Conservation (phyloP, 2,797 vertebrate genomes). For the Rachycentron canadum region DNA sequence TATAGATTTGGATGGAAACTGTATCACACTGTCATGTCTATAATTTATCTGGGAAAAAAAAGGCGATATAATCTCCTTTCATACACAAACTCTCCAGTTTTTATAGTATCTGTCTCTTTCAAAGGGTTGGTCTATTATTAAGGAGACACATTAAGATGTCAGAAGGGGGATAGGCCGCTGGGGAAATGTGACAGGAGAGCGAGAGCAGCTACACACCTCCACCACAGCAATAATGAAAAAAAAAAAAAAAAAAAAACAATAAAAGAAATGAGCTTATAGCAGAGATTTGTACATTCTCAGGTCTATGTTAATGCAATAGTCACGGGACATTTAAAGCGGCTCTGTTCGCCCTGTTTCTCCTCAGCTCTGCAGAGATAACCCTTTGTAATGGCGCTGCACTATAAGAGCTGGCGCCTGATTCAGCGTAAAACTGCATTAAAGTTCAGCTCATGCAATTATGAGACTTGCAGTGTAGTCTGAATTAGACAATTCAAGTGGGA, state of each 20-base stretch:
- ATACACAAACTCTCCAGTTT: neutral
- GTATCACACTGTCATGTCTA: slow-evolving; percentile 13
- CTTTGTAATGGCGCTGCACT: neutral
- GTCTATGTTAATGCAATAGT: slow-evolving; percentile 18
- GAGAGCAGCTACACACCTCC: slow-evolving; percentile 20
- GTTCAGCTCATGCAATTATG: neutral
- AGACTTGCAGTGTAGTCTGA: neutral
- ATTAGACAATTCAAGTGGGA: neutral
- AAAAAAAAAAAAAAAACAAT: slow-evolving; percentile 41
- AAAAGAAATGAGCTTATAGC: slow-evolving; percentile 48
- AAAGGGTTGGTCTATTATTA: slow-evolving; percentile 53
- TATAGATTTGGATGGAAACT: slow-evolving; percentile 16
- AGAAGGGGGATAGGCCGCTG: slow-evolving; percentile 31
- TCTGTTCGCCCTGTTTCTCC: slow-evolving; percentile 9
- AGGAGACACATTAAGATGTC: slow-evolving; percentile 65
- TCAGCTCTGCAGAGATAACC: slow-evolving; percentile 1
- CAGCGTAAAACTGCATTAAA: neutral
- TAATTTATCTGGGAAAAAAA: slow-evolving; percentile 39
- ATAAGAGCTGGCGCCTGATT: neutral
- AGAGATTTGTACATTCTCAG: slow-evolving; percentile 6
- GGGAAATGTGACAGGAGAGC: slow-evolving; percentile 23
- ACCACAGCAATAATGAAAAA: slow-evolving; percentile 45
- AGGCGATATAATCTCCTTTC: slow-evolving; percentile 26
- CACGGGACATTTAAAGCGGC: slow-evolving; percentile 27
- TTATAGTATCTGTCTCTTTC: slow-evolving; percentile 42